phyloP scores from a whole-genome alignment of 2,888 invertebrate genomes.

The Taphrorychus bicolor region DNA sequence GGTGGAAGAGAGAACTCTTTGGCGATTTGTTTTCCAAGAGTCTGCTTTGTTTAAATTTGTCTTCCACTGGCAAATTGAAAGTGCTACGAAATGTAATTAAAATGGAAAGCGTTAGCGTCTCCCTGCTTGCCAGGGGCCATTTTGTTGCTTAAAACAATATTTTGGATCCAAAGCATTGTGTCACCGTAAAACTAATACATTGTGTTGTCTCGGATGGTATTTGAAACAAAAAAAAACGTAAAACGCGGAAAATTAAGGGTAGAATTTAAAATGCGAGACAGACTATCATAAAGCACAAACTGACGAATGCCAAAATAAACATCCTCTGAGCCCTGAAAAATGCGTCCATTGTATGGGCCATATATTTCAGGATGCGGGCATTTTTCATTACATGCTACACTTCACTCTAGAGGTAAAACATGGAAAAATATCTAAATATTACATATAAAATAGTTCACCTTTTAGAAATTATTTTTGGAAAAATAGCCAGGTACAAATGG shows the following conservation, averaged over 20 bases:
- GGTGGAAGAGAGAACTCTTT: neutral
- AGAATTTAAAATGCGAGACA: neutral
- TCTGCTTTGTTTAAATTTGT: neutral
- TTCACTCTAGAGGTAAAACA: constrained; percentile 27
- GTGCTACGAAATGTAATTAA: neutral
- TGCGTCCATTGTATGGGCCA: constrained; percentile 30
- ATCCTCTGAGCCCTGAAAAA: constrained; percentile 27
- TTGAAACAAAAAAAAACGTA: neutral
- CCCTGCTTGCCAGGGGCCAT: neutral
- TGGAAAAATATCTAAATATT: constrained; percentile 12
- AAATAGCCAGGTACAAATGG: too few relatives aligned
- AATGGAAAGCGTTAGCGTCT: neutral
- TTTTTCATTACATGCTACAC: constrained; percentile 36
- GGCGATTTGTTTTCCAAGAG: neutral
- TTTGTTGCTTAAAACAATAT: neutral
- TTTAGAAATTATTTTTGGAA: too few relatives aligned
- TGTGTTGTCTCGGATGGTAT: neutral
- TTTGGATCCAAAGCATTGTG: neutral
- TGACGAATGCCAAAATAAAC: constrained; percentile 25
- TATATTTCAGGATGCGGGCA: constrained; percentile 26
- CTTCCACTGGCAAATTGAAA: neutral
- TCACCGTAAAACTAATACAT: neutral
- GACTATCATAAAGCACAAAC: constrained; percentile 5
- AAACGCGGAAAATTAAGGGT: neutral
- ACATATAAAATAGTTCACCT: neutral